These are phyloP conservation scores for Oryzias sinensis DNA, from an alignment of 2,797 vertebrate genomes.

Conservation along the genomic window DNA sequence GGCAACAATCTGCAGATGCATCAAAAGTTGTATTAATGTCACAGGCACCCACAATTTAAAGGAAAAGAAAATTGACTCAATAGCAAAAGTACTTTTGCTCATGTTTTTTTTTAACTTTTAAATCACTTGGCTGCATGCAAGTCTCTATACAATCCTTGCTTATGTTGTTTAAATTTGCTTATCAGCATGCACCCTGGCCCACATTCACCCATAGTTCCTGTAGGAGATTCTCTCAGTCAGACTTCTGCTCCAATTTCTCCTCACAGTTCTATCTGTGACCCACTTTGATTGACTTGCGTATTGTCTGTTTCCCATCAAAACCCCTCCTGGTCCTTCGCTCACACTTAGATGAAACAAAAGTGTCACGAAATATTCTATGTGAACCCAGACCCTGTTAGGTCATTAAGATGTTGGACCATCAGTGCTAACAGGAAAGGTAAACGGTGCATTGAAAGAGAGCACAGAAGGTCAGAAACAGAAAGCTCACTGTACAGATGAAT, in stretches of 20 bases:
- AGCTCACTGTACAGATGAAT: conserved; percentile 46
- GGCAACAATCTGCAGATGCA: not conserved
- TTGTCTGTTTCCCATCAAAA: conserved; percentile 36
- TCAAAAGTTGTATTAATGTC: conserved; percentile 5
- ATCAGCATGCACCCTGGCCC: conserved; percentile 75
- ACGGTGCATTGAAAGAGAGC: conserved; percentile 45
- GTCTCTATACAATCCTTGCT: conserved; percentile 56
- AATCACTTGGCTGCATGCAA: conserved; percentile 34
- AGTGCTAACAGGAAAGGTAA: conserved; percentile 30
- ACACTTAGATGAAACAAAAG: conserved; percentile 31
- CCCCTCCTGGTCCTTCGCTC: conserved; percentile 21
- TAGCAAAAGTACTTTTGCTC: conserved; percentile 13
- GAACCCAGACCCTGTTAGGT: conserved; percentile 4
- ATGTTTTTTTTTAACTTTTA: conserved; percentile 24
- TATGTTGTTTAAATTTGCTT: conserved; percentile 68
- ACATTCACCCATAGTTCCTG: conserved; percentile 65
- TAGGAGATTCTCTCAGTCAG: conserved; percentile 71
- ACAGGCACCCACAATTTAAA: not conserved
- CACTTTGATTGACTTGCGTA: conserved; percentile 64
- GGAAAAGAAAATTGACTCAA: conserved; percentile 1
- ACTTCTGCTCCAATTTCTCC: conserved; percentile 71
- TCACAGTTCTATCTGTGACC: conserved; percentile 67
- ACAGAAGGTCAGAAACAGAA: conserved; percentile 58
- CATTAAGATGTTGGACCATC: conserved; percentile 40
- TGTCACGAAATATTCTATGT: conserved; percentile 9